Percentiles rank a stretch among this genome's conserved stretches.
phyloP scores from a whole-genome alignment of 2,797 vertebrate genomes.

The Sebastes melanostomus region DNA sequence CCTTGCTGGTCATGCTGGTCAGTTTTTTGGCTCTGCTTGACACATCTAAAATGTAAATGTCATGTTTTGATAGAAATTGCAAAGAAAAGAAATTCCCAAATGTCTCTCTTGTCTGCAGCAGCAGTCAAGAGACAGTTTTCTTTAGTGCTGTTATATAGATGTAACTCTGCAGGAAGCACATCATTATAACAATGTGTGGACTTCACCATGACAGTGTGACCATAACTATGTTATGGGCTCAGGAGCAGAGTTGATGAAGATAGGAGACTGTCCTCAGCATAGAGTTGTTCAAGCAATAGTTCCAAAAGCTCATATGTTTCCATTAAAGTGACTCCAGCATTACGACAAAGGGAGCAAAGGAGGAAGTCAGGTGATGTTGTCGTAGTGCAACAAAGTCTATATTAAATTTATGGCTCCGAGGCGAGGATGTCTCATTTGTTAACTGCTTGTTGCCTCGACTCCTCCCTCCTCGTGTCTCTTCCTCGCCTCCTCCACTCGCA shows the following conservation, averaged over 20 bases:
- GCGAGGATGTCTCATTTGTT: too few species aligned
- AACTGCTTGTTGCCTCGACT: too few species aligned
- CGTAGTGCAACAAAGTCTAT: background rate
- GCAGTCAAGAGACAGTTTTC: background rate
- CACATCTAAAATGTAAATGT: background rate
- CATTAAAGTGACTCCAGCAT: background rate
- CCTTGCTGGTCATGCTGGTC: background rate
- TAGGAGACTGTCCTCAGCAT: background rate
- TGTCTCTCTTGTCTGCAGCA: background rate
- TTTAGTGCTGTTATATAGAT: background rate
- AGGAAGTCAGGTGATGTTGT: background rate
- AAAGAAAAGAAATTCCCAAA: background rate
- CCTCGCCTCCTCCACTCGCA: too few species aligned
- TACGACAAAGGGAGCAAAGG: background rate
- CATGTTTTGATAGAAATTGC: background rate
- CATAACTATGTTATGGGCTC: background rate
- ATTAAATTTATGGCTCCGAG: rapidly evolving
- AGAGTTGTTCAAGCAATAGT: background rate
- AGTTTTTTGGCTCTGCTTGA: background rate
- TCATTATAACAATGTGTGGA: background rate
- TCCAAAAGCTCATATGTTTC: background rate
- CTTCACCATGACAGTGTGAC: background rate
- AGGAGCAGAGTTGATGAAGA: background rate
- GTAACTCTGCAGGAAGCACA: background rate
- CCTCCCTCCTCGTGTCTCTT: too few species aligned